Base-by-base conservation (phyloP, 2,888 invertebrate species). In the Halictus ligatus region DNA sequence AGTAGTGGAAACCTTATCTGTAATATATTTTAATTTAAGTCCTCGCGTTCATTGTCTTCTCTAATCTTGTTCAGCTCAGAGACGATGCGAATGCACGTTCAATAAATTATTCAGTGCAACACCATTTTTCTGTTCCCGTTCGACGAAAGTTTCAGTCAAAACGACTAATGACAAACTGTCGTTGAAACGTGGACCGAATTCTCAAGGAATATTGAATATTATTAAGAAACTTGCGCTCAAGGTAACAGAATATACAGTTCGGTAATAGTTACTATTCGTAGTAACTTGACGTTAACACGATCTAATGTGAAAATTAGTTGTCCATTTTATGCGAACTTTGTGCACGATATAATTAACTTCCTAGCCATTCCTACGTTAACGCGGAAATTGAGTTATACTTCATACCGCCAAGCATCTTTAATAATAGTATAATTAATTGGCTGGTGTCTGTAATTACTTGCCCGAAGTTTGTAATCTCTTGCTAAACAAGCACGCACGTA, bases 391-490 rank as follows among this genome's bases (percentile, higher is more conserved):
- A 29, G 69, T 48, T 21, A 58, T 54, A 60, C 54, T 25, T 78
- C 71, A 29, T 72, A 35, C 58, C 58, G 46, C 58, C 46, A 71
- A 46, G 78, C 54, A 58, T 54, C 58, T 71, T 81, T 81, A 81
- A 60, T 48, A 60, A 72, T 60, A 72, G 29, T 21, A 46, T 78
- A 78, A 73, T 81, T 72, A 78, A 81, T 78, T 78, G 78, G 58
- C 54, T 50, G 50, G 58, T 78, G 46, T 72, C 72, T 60, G 58
- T 71, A 60, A 81, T 72, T 60, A 58, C 77, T 81, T 58, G 77
- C 35, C 48, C 15, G 71, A 78, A 81, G 48, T 78, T 78, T 64
- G 60, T 73, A n/a, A 25, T 58, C 80, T 58, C 69, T 76, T 46
- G 71, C n/a, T 77, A 58, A 58, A 81, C 60, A 78, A 81, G 72